Base-by-base conservation (phyloP, 2,797 vertebrate genomes). In the Petrocephalus sullivani region DNA sequence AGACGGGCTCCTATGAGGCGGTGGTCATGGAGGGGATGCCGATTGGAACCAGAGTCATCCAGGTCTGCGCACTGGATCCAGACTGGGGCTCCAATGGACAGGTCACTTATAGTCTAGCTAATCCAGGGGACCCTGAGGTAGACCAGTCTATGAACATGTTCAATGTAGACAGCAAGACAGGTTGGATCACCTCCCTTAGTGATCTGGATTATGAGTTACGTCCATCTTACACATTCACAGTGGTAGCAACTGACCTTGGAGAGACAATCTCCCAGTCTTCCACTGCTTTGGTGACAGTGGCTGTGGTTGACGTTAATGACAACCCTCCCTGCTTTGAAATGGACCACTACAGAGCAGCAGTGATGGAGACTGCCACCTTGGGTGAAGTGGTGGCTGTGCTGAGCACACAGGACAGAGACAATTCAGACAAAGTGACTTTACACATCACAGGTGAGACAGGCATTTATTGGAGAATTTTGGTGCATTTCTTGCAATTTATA, bases 71-170 rank as follows among this genome's bases (percentile, higher is more conserved):
- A 0, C 93, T 95, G 14, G 98, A 99, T 90, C 95, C 96, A 8
- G 98, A 99, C 94, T 97, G 97, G 90, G 98, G 98, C 37, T 94
- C 95, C 83, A 99, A 99, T 4, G 98, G 98, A 86, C 97, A 98
- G 91, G 98, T 99, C 67, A 97, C 94, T 0, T 99, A 99, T 91
- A 96, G 94, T 0, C 96, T 99, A 0, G 95, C 95, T 0, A 88
- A 95, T 5, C 90, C 93, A 33, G 91, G 94, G 87, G 96, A 91
- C 67, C 91, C 58, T 90, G 90, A 97, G 91, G 91, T 91, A 0
- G 75, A 83, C 9, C 19, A 4, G 21, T 58, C n/a, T 49, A 57
- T 93, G 0, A 95, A 97, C 0, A 93, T 96, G 87, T 99, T 99
- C 90, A 90, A 96, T 86, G 96, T 99, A 81, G 97, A 97, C 92